Base-by-base conservation (phyloP, 2,888 invertebrate genomes). In the Drosophila testacea region DNA sequence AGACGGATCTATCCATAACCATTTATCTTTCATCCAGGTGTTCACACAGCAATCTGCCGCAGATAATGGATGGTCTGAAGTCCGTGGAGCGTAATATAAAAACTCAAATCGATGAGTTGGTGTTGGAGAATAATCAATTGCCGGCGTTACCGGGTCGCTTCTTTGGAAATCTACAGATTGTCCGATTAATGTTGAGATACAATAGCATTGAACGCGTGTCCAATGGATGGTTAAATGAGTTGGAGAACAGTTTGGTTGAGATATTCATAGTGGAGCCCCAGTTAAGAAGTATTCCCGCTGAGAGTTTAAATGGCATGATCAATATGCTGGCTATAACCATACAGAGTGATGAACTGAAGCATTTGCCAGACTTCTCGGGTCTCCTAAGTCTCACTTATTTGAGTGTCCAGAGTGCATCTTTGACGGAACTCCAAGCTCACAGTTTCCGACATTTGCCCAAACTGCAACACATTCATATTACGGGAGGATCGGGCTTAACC, bases 241-340 rank as follows among this genome's bases (percentile, higher is more conserved):
- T 97, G 57, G 97, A 97, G 92, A 94, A 94, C 42, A 95, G 95
- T 54, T 93, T 97, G 36, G 95, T 97, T 79, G 97, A 97, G 93
- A 94, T 97, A 61, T 97, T 96, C 86, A 94, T 97, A 34, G 97
- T 97, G 2, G 97, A 97, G 92, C 96, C 96, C 13, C 95, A 96
- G 76, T 91, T 97, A 54, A 94, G 96, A 69, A 96, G 95, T 79
- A 93, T 97, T 54, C 97, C 97, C 0, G 94, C 95, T 1, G 97
- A 97, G 91, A 96, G 96, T 81, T 92, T 97, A 50, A 94, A 95
- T 73, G 95, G 95, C 83, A 93, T 97, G 82, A 94, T 95, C 81
- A 95, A 95, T 76, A 93, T 97, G 59, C 96, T 97, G 93, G 97
- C 97, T 3, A 94, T 97, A 44, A 97, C 97, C 1, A 94, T 97